A percentile compares a stretch with the other conserved stretches of the same genome.
Evolutionary conservation across 2,113 vertebrate genomes (phyloP).

Genomic region (Myrmecobius fasciatus): DNA sequence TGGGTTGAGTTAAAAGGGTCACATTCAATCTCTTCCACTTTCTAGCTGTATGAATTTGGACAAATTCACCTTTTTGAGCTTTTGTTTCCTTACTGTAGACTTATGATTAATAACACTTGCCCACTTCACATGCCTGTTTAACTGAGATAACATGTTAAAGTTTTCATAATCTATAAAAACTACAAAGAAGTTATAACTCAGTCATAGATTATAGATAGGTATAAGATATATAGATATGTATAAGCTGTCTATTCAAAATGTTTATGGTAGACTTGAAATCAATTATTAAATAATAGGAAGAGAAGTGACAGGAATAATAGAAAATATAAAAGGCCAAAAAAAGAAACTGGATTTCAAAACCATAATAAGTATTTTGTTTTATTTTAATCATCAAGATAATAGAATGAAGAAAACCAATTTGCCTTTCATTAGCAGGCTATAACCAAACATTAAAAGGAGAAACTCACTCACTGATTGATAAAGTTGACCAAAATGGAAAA

Average conservation of each 20-base stretch:
- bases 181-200: background rate
- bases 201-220: background rate
- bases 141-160: background rate
- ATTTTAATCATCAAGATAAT: background rate
- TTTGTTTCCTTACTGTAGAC: background rate
- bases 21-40: background rate
- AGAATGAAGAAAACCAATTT: background rate
- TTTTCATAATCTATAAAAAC: background rate
- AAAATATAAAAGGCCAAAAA: background rate
- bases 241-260: background rate
- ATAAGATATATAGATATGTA: background rate
- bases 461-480: background rate
- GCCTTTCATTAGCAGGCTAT: background rate
- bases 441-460: background rate
- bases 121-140: background rate
- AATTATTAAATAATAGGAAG: background rate
- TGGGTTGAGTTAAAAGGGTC: background rate
- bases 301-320: background rate
- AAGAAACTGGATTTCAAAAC: background rate
- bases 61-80: background rate
- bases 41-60: background rate
- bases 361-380: background rate
- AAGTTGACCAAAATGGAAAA: background rate
- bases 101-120: background rate
- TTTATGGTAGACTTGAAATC: background rate